Evolutionary conservation across 2,888 invertebrate species (phyloP).

Genomic region (Oasisia sp.): DNA sequence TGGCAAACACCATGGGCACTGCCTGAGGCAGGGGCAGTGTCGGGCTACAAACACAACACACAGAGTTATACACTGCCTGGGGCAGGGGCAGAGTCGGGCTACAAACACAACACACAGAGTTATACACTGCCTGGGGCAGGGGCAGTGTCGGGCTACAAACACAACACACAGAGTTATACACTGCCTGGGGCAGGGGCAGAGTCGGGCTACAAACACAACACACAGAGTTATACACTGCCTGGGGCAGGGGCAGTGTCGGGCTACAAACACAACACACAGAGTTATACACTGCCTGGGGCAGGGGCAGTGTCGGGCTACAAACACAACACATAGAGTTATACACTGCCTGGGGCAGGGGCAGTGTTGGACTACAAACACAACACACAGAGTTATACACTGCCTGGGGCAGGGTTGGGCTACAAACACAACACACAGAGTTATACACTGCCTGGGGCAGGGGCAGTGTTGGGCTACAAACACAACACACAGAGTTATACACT

Average conservation of each 20-base stretch:
- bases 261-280: constrained; percentile 39
- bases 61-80: constrained; percentile 67
- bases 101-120: constrained; percentile 14
- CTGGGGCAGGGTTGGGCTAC: constrained; percentile 65
- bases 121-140: constrained; percentile 68
- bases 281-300: constrained; percentile 68
- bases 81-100: constrained; percentile 67
- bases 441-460: constrained; percentile 71
- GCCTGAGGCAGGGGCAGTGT: constrained; percentile 69
- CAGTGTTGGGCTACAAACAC: constrained; percentile 44
- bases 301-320: constrained; percentile 64
- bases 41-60: constrained; percentile 40
- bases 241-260: constrained; percentile 66
- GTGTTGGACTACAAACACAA: constrained; percentile 41
- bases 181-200: constrained; percentile 70
- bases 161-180: constrained; percentile 49
- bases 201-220: constrained; percentile 41
- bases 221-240: constrained; percentile 67
- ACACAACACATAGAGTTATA: background rate
- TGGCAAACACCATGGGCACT: constrained; percentile 81
- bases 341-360: constrained; percentile 71
- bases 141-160: constrained; percentile 63
- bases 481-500: constrained; percentile 56
- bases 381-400: constrained; percentile 65
- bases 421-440: constrained; percentile 6